These are phyloP conservation scores for Lepidochitona cinerea DNA, from an alignment of 2,888 invertebrate genomes.

Conservation along the genomic window DNA sequence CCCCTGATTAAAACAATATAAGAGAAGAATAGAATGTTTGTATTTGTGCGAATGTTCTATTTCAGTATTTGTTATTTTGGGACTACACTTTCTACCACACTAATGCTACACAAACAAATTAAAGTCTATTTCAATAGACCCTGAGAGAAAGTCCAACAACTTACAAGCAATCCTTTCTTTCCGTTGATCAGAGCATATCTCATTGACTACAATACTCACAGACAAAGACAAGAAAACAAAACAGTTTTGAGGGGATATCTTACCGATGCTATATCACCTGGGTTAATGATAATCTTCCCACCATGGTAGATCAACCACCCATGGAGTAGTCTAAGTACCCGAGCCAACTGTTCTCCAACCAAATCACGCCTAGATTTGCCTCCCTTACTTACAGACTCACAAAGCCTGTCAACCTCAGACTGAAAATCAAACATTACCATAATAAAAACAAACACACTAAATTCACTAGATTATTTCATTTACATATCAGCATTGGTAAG, in stretches of 20 bases:
- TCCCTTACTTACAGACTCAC: slow-evolving; percentile 3
- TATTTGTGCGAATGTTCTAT: too few species aligned
- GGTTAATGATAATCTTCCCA: slow-evolving; percentile 48
- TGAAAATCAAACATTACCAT: too few species aligned
- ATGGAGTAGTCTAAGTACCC: slow-evolving; percentile 39
- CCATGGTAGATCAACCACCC: slow-evolving; percentile 47
- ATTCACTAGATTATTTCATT: too few species aligned
- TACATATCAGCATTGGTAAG: too few species aligned
- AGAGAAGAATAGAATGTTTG: too few species aligned
- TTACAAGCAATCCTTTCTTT: not conserved
- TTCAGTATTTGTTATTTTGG: too few species aligned
- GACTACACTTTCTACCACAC: too few species aligned
- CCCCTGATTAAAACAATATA: too few species aligned
- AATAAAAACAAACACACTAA: too few species aligned
- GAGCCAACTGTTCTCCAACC: slow-evolving; percentile 33
- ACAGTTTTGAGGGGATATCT: not conserved
- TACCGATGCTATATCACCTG: slow-evolving; percentile 53
- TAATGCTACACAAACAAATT: too few species aligned
- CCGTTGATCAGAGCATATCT: not conserved
- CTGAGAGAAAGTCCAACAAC: too few species aligned
- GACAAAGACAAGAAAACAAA: not conserved
- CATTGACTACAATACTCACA: not conserved
- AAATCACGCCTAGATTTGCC: slow-evolving; percentile 1
- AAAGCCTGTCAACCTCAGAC: slow-evolving; percentile 8
- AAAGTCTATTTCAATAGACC: too few species aligned